These are phyloP conservation scores for Deroptyus accipitrinus DNA, from an alignment of 2,113 vertebrate genomes.

Conservation along the genomic window DNA sequence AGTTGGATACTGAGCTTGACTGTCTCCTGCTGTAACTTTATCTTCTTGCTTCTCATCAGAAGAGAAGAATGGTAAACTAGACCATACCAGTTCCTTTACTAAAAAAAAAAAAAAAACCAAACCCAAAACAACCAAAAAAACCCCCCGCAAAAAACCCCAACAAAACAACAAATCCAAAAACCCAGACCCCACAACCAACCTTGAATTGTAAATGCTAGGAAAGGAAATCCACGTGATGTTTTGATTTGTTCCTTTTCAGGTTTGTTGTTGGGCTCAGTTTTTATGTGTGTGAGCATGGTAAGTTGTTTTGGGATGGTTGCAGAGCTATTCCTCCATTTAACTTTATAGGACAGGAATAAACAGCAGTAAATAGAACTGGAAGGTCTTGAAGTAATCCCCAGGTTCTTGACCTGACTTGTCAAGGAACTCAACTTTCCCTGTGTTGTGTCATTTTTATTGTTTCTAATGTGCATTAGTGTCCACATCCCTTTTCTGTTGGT, in stretches of 20 bases:
- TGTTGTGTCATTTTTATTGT: accelerated
- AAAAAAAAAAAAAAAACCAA: background rate
- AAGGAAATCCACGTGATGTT: accelerated
- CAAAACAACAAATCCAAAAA: background rate
- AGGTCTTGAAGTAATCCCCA: accelerated
- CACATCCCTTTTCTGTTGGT: background rate
- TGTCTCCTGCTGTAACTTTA: background rate
- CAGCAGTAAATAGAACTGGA: background rate
- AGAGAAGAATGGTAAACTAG: background rate
- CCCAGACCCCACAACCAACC: background rate
- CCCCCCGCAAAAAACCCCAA: no score
- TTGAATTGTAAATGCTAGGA: background rate
- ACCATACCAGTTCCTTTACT: background rate
- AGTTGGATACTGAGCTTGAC: background rate
- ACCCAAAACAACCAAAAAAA: background rate
- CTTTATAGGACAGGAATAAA: background rate
- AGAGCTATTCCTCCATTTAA: background rate
- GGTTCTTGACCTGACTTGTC: background rate
- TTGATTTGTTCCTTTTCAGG: background rate
- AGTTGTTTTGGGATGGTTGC: background rate
- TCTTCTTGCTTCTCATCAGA: background rate
- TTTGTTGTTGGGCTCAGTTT: background rate
- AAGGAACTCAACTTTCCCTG: accelerated
- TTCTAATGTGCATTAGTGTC: accelerated
- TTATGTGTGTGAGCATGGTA: accelerated